These are phyloP conservation scores for Cryptoleucopteryx plumbea DNA, from an alignment of 2,113 vertebrate species.

Conservation along the genomic window DNA sequence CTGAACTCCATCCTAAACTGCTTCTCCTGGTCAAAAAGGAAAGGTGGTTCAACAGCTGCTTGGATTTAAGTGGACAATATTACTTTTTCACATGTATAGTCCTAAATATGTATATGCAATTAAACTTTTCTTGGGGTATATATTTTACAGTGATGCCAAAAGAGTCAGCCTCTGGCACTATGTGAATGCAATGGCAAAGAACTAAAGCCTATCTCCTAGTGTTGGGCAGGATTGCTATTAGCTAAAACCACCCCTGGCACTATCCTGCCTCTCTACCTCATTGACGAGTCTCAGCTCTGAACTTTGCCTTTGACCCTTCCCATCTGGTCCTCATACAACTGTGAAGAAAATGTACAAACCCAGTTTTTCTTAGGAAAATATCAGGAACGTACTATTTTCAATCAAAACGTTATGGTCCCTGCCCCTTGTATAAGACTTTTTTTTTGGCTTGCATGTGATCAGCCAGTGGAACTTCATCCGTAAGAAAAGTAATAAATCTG, in stretches of 20 bases:
- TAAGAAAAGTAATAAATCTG: constrained; percentile 7
- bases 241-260: not conserved
- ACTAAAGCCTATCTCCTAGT: not conserved
- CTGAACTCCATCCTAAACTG: not conserved
- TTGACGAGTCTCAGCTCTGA: not conserved
- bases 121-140: not conserved
- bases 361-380: not conserved
- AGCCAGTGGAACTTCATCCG: not conserved
- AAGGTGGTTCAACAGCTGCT: not conserved
- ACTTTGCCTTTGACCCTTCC: not conserved
- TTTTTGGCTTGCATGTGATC: not conserved
- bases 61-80: not conserved
- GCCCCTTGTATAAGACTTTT: not conserved
- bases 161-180: not conserved
- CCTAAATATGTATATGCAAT: not conserved
- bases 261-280: not conserved
- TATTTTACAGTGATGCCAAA: not conserved
- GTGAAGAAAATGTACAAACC: not conserved
- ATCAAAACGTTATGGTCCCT: not conserved
- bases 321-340: not conserved
- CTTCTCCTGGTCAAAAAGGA: not conserved
- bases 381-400: not conserved
- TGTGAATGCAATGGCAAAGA: not conserved
- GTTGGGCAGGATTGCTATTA: not conserved
- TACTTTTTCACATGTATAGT: not conserved